These are phyloP conservation scores for Antennarius striatus DNA, from an alignment of 2,113 vertebrate species.

Conservation along the genomic window DNA sequence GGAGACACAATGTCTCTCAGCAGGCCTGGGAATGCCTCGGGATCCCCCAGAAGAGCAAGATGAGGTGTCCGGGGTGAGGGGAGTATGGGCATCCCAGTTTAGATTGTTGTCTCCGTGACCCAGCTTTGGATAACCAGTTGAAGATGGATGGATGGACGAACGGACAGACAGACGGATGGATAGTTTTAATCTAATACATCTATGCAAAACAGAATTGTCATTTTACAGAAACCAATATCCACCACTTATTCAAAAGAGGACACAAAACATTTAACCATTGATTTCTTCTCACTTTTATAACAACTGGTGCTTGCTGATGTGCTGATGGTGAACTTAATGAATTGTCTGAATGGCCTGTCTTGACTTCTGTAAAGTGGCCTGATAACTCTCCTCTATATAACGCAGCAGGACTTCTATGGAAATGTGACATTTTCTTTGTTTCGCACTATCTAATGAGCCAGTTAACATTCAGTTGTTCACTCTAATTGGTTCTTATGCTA, in stretches of 20 bases:
- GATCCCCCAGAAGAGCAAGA: too few species aligned
- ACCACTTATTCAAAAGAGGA: not conserved
- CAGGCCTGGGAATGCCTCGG: too few species aligned
- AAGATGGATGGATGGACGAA: too few species aligned
- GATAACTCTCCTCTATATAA: constrained; percentile 22
- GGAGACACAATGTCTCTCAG: too few species aligned
- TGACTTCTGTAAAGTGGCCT: not conserved
- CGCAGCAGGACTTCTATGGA: constrained; percentile 55
- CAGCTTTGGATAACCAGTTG: too few species aligned
- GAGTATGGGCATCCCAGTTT: too few species aligned
- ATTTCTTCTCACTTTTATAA: not conserved
- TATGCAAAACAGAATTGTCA: too few species aligned
- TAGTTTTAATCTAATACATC: too few species aligned
- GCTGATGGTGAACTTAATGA: constrained; percentile 3
- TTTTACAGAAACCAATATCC: too few species aligned
- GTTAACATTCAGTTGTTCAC: constrained; percentile 80
- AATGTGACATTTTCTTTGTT: constrained; percentile 81
- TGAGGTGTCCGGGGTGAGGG: too few species aligned
- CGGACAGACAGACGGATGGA: too few species aligned
- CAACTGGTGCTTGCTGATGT: not conserved
- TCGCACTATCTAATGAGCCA: constrained; percentile 77
- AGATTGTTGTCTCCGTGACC: too few species aligned
- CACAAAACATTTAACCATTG: not conserved
- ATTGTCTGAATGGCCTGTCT: constrained; percentile 2
- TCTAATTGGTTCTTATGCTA: constrained; percentile 77